Percentiles rank a stretch among this genome's conserved stretches.
These are phyloP conservation scores for Rhea pennata DNA, from an alignment of 2,113 vertebrate genomes.

Conservation along the genomic window DNA sequence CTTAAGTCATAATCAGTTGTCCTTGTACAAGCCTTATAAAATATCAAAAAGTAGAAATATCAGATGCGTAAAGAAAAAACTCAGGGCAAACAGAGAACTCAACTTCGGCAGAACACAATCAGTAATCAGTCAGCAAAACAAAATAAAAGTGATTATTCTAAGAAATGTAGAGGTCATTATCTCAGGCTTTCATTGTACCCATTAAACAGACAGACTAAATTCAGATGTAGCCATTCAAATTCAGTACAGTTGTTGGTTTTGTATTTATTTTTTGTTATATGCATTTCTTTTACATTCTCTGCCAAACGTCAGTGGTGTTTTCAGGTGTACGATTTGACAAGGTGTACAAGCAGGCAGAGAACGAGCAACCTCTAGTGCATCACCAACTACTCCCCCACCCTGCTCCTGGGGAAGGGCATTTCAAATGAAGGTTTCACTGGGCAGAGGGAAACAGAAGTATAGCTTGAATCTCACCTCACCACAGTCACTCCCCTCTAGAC, in stretches of 20 bases:
- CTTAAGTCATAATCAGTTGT: background rate
- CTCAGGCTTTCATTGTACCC: accelerated
- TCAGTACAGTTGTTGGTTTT: background rate
- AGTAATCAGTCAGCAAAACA: background rate
- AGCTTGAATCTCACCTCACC: background rate
- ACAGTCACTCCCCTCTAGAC: background rate
- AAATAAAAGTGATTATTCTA: background rate
- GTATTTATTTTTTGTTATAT: background rate
- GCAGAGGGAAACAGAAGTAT: background rate
- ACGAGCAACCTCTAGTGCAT: background rate
- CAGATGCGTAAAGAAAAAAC: background rate
- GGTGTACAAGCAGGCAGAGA: background rate
- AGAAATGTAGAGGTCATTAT: background rate
- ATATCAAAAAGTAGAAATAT: background rate
- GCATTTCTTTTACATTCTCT: background rate
- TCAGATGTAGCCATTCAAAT: background rate
- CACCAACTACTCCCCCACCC: background rate
- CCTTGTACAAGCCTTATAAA: background rate
- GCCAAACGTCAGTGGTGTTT: background rate
- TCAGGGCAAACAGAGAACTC: background rate
- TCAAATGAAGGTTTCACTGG: background rate
- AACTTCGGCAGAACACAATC: background rate
- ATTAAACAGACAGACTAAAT: background rate
- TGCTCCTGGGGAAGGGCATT: background rate
- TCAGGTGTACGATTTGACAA: background rate